Evolutionary conservation across 1,140 invertebrate genomes (phyloP).

Genomic region (Zaprionus ornatus): DNA sequence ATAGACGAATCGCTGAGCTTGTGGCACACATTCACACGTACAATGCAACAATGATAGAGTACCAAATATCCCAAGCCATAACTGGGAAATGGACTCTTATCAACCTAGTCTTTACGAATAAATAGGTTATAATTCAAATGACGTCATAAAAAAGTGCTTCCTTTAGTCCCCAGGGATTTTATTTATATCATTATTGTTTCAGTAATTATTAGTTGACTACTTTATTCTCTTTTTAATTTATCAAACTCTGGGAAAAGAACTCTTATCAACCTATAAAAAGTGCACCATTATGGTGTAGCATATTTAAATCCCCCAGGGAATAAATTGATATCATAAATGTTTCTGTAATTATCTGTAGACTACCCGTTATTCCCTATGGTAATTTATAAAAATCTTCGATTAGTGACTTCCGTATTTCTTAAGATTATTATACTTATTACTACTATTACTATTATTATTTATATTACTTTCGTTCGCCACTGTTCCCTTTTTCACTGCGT

Average conservation of each 20-base stretch:
- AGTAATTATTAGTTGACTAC: too few relatives aligned
- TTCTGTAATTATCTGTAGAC: not conserved
- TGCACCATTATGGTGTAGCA: too few relatives aligned
- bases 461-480: not conserved
- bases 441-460: too few relatives aligned
- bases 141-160: not conserved
- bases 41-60: not conserved
- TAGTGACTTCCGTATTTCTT: not conserved
- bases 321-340: not conserved
- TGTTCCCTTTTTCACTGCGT: slow-evolving; percentile 14
- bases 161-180: not conserved
- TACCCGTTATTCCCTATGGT: not conserved
- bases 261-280: too few relatives aligned
- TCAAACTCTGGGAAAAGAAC: too few relatives aligned
- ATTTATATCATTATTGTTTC: too few relatives aligned
- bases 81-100: slow-evolving; percentile 7
- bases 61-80: not conserved
- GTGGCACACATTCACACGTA: slow-evolving; percentile 12
- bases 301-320: too few relatives aligned
- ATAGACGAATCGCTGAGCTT: slow-evolving; percentile 63
- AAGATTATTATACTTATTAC: not conserved
- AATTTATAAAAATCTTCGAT: slow-evolving; percentile 7
- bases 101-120: not conserved
- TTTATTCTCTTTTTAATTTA: too few relatives aligned
- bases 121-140: not conserved